A percentile compares a stretch with the other conserved stretches of the same genome.
These are phyloP conservation scores for Drosophila punjabiensis DNA, from an alignment of 1,140 invertebrate genomes.

Conservation along the genomic window DNA sequence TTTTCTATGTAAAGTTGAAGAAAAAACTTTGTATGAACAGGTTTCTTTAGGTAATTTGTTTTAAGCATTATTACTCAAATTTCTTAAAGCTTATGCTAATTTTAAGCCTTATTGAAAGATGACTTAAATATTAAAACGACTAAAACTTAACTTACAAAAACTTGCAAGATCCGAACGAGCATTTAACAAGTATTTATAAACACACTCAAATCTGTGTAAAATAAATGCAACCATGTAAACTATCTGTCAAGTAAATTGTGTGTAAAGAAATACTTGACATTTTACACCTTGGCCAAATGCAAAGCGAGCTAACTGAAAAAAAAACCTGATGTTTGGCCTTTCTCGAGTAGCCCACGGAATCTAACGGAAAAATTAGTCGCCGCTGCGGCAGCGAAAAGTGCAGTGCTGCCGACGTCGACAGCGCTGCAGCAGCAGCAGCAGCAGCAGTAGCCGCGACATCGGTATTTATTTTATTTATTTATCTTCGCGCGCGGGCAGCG, in stretches of 20 bases:
- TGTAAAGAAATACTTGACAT: neutral
- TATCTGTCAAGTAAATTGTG: neutral
- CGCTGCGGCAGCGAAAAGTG: slow-evolving; percentile 19
- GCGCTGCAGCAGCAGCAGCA: neutral
- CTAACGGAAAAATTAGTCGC: slow-evolving; percentile 37
- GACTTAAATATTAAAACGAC: neutral
- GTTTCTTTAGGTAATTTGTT: too few species aligned
- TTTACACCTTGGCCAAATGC: slow-evolving; percentile 7
- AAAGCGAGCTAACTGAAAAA: slow-evolving; percentile 28
- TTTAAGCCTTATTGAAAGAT: neutral
- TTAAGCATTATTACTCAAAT: neutral
- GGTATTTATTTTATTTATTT: slow-evolving; percentile 40
- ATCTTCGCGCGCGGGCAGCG: slow-evolving; percentile 36
- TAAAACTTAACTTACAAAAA: neutral
- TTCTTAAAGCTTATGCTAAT: neutral
- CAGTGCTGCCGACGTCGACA: slow-evolving; percentile 9
- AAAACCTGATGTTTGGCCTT: slow-evolving; percentile 12
- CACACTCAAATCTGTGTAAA: neutral
- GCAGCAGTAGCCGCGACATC: slow-evolving; percentile 23
- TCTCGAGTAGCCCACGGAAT: slow-evolving; percentile 27
- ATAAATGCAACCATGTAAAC: neutral
- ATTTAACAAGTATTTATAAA: neutral
- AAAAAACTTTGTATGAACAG: neutral
- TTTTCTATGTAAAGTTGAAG: neutral
- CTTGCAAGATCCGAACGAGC: neutral